Evolutionary conservation across 2,797 vertebrate species (phyloP).

Genomic region (Gambusia yucatana): DNA sequence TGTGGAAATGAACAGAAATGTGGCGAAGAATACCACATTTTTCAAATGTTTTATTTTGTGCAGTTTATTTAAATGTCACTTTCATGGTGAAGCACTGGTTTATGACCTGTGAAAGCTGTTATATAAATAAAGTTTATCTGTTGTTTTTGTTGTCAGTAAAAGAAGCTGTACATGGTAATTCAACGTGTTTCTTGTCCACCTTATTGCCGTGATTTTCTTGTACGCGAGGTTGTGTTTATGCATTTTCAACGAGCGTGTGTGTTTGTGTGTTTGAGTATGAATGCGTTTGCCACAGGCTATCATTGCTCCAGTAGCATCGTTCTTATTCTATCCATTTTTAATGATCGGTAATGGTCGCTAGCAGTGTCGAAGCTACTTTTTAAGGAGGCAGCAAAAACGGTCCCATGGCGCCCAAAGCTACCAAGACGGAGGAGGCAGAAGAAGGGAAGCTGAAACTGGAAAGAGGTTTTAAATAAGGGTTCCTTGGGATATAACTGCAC

Average conservation of each 20-base stretch:
- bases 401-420: constrained; percentile 37
- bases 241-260: constrained; percentile 22
- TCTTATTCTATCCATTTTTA: constrained; percentile 77
- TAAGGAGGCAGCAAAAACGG: constrained; percentile 43
- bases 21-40: not conserved
- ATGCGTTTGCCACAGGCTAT: constrained; percentile 68
- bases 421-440: constrained; percentile 24
- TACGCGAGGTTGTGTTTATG: constrained; percentile 38
- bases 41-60: not conserved
- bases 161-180: not conserved
- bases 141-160: not conserved
- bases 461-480: constrained; percentile 61
- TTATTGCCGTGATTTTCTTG: constrained; percentile 22
- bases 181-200: constrained; percentile 16
- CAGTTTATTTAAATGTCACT: not conserved
- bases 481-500: constrained; percentile 48
- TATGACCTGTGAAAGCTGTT: not conserved
- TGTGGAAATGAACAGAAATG: constrained; percentile 23
- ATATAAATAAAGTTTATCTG: not conserved
- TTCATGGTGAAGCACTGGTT: not conserved
- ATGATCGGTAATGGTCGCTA: constrained; percentile 74
- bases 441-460: constrained; percentile 17
- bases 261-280: constrained; percentile 44
- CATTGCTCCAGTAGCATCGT: constrained; percentile 59
- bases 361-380: constrained; percentile 62